These are phyloP conservation scores for Epizoanthus scotinus DNA, from an alignment of 92 coral and sea anemone species.

Conservation along the genomic window DNA sequence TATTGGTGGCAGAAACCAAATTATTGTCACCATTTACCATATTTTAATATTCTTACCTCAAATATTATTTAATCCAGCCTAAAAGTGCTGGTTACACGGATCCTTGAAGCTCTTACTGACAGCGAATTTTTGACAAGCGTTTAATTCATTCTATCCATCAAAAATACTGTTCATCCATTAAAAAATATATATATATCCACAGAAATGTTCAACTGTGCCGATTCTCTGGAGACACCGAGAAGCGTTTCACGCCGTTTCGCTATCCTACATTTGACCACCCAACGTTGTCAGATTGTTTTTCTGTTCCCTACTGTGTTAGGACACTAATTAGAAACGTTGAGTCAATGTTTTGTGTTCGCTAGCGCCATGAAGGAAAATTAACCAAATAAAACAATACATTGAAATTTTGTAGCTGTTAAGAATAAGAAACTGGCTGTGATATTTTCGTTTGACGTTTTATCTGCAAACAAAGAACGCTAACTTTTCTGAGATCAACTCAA, in stretches of 20 bases:
- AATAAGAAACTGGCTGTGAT: neutral
- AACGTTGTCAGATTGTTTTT: neutral
- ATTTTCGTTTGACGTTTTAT: constrained; percentile 2
- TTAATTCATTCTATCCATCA: too few species aligned
- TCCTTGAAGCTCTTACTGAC: too few species aligned
- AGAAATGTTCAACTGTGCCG: too few species aligned
- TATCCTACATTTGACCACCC: neutral
- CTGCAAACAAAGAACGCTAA: neutral
- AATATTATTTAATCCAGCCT: too few species aligned
- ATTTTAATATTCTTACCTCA: too few species aligned
- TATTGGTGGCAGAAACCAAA: too few species aligned
- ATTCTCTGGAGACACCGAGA: neutral
- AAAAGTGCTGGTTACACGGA: too few species aligned
- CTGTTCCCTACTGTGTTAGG: neutral
- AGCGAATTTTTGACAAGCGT: too few species aligned
- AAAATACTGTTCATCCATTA: too few species aligned
- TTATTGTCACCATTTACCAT: too few species aligned
- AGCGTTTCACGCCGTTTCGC: neutral
- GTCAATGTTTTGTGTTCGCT: neutral
- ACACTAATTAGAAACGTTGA: constrained; percentile 17
- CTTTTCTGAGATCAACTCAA: neutral
- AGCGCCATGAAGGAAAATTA: neutral
- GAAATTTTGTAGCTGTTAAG: neutral
- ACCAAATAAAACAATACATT: neutral
- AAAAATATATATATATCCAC: too few species aligned